A percentile compares a stretch with the other conserved stretches of the same genome.
Evolutionary conservation across 2,888 invertebrate species (phyloP).

Genomic region (Agriotes lineatus): DNA sequence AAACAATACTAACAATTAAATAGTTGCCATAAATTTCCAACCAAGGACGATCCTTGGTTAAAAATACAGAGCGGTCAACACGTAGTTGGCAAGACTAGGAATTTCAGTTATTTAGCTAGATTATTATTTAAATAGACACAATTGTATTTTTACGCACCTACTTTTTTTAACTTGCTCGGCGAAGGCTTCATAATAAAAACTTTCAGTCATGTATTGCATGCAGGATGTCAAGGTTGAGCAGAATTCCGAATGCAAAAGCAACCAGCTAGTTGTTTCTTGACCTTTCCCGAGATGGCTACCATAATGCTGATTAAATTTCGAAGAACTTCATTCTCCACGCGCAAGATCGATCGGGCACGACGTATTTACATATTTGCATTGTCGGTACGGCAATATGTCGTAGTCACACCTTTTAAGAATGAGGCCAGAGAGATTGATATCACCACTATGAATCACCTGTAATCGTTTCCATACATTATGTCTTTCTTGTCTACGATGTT

Average conservation of each 20-base stretch:
- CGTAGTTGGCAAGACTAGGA: not conserved
- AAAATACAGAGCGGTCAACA: not conserved
- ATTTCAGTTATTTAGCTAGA: too few species aligned
- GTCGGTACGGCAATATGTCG: slow-evolving; percentile 2
- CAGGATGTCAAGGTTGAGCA: not conserved
- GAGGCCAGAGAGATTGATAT: slow-evolving; percentile 17
- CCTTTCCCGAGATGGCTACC: slow-evolving; percentile 1
- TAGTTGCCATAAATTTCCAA: not conserved
- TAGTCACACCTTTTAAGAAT: slow-evolving; percentile 19
- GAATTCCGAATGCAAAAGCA: not conserved
- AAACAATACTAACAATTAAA: not conserved
- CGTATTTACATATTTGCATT: slow-evolving; percentile 19
- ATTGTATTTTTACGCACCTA: not conserved
- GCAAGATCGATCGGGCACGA: slow-evolving; percentile 2
- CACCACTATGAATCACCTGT: slow-evolving; percentile 13
- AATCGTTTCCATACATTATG: slow-evolving; percentile 8
- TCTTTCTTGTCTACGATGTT: not conserved
- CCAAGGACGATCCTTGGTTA: not conserved
- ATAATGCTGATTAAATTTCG: slow-evolving; percentile 2
- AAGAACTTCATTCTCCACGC: not conserved
- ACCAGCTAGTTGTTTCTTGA: not conserved
- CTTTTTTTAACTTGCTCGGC: not conserved
- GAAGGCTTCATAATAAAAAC: not conserved
- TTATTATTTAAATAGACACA: too few species aligned
- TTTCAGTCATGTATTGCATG: not conserved